Conservation (phyloP, 64 coral and sea anemone genomes). For the Montipora cactus region DNA sequence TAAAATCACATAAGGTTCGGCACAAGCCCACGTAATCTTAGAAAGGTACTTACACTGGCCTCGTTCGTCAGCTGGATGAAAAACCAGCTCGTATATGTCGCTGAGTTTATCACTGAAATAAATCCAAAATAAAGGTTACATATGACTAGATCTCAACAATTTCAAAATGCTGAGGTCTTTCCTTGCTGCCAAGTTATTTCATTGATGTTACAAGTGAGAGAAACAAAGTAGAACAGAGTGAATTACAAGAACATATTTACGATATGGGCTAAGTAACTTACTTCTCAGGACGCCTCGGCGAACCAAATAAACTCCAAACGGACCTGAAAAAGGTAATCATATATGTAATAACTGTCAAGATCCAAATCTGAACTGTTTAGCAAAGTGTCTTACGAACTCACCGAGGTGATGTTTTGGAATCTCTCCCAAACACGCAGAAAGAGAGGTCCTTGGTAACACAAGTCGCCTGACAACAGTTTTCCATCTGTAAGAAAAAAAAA, state of each 20-base stretch:
- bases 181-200: neutral
- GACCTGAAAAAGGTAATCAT: slow-evolving; percentile 54
- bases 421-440: slow-evolving; percentile 75
- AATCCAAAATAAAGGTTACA: neutral
- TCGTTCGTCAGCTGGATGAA: slow-evolving; percentile 83
- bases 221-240: no score
- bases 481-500: slow-evolving; percentile 51
- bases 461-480: slow-evolving; percentile 77
- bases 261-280: neutral
- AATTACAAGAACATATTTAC: no score
- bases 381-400: neutral
- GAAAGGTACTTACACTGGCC: slow-evolving; percentile 72
- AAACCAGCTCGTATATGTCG: slow-evolving; percentile 79
- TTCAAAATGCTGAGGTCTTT: neutral
- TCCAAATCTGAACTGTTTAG: no score
- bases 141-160: no score
- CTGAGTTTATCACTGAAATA: slow-evolving; percentile 74
- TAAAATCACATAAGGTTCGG: no score
- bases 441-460: slow-evolving; percentile 80
- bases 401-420: slow-evolving; percentile 90
- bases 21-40: neutral
- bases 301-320: slow-evolving; percentile 77
- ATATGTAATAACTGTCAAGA: neutral
- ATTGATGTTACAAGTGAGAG: no score
- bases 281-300: slow-evolving; percentile 66